Base-by-base conservation (phyloP, 2,113 vertebrate genomes). In the Nicator chloris region DNA sequence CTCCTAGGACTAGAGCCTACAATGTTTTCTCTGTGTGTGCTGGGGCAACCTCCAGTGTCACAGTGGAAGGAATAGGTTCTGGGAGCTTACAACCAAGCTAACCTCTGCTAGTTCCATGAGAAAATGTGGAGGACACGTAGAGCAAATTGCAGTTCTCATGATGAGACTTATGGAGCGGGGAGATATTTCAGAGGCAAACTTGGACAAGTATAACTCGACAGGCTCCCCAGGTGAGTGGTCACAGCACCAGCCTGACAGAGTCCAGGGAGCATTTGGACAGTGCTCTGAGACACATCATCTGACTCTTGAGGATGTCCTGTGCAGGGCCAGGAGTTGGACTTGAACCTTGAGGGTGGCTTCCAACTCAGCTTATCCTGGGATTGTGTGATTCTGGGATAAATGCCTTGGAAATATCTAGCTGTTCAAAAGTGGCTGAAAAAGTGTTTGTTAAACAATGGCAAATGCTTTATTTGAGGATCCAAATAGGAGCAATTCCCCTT, bases 321-420 rank as follows among this genome's bases (percentile, higher is more conserved):
- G 18, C 39, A 37, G 39, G 45, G 24, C 18, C 22, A 45, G 64
- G 45, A 78, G 28, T 1, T 39, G 23, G 54, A 39, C 63, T 60
- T 59, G 45, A 23, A 37, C 27, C 27, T 77, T 53, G 39, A 61
- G 39, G 33, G 15, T 53, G 18, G 27, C 12, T 78, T 78, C 8
- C 45, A 53, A 69, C 23, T 69, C 45, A 53, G 7, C 6, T 37
- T n/a, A 28, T 44, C 22, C 22, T 60, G 37, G 68, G 63, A 30
- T 57, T 66, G 37, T 66, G 61, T 65, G 35, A 78, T 84, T 53
- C 63, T 69, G 33, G 23, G 47, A 39, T 82, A 90, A 95, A 88
- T 57, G 28, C 18, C 70, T 72, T 71, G 37, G 56, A 24, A 66
- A 57, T 49, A 23, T 14, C 13, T 77, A 33, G 16, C 19, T 71